These are phyloP conservation scores for Amphiprion ocellaris DNA, from an alignment of 2,113 vertebrate species.

Conservation along the genomic window DNA sequence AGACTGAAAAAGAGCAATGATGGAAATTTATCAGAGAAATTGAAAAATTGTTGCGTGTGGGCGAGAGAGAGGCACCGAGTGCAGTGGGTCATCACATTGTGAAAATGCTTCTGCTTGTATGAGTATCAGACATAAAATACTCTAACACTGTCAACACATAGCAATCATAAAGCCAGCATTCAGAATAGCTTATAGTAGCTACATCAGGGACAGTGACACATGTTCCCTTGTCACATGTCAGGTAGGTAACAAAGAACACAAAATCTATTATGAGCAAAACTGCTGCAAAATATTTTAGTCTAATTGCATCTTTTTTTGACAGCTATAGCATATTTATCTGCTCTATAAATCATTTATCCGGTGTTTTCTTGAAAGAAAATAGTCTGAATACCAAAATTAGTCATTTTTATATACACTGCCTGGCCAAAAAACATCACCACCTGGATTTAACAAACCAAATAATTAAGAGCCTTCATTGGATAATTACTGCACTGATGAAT, in stretches of 20 bases:
- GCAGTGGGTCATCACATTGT: slow-evolving; percentile 44
- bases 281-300: not conserved
- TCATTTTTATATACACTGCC: not conserved
- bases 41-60: slow-evolving; percentile 42
- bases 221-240: slow-evolving; percentile 2
- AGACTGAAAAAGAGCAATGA: slow-evolving; percentile 62
- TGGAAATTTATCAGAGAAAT: slow-evolving; percentile 67
- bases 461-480: too few relatives aligned
- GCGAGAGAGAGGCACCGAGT: slow-evolving; percentile 22
- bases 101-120: slow-evolving; percentile 23
- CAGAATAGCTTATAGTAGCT: slow-evolving; percentile 1
- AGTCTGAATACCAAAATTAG: not conserved
- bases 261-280: not conserved
- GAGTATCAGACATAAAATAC: slow-evolving; percentile 33
- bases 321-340: not conserved
- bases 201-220: slow-evolving; percentile 21
- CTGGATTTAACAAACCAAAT: too few relatives aligned
- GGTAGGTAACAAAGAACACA: not conserved
- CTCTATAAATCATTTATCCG: not conserved
- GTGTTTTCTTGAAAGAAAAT: not conserved
- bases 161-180: slow-evolving; percentile 10
- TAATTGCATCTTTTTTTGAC: not conserved
- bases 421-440: too few relatives aligned
- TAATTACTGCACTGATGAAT: too few relatives aligned
- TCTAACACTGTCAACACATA: slow-evolving; percentile 26